Percentiles rank a stretch among this genome's conserved stretches.
Conservation (phyloP, 2,797 vertebrate species). For the Sternotherus odoratus region DNA sequence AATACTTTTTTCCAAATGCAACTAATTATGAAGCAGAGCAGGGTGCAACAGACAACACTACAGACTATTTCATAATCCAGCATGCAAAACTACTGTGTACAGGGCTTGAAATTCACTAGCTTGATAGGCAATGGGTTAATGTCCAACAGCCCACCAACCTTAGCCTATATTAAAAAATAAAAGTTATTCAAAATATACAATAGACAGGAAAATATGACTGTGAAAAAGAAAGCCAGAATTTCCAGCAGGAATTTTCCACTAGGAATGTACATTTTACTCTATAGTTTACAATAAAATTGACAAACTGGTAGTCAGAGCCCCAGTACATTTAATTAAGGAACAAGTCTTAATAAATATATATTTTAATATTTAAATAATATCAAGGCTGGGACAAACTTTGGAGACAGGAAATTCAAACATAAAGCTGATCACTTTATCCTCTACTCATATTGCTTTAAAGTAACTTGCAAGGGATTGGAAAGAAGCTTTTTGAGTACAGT, state of each 20-base stretch:
- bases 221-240: constrained; percentile 80
- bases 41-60: constrained; percentile 89
- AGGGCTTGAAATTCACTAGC: constrained; percentile 95
- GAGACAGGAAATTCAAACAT: constrained; percentile 40
- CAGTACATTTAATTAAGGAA: constrained; percentile 31
- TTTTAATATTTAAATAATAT: background rate
- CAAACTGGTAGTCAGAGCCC: constrained; percentile 33
- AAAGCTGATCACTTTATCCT: constrained; percentile 6
- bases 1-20: constrained; percentile 74
- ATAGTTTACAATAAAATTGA: constrained; percentile 29
- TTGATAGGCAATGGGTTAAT: constrained; percentile 75
- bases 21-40: constrained; percentile 85
- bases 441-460: background rate
- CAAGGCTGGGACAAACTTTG: constrained; percentile 37
- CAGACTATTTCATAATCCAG: constrained; percentile 87
- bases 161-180: constrained; percentile 75
- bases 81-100: constrained; percentile 91
- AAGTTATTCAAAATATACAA: constrained; percentile 74
- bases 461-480: background rate
- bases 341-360: constrained; percentile 44
- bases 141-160: constrained; percentile 76
- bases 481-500: background rate
- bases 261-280: constrained; percentile 36
- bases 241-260: constrained; percentile 76
- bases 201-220: constrained; percentile 69